Percentiles rank a stretch among this genome's conserved stretches.
Evolutionary conservation across 2,113 vertebrate genomes (phyloP).

Genomic region (Otis tarda): DNA sequence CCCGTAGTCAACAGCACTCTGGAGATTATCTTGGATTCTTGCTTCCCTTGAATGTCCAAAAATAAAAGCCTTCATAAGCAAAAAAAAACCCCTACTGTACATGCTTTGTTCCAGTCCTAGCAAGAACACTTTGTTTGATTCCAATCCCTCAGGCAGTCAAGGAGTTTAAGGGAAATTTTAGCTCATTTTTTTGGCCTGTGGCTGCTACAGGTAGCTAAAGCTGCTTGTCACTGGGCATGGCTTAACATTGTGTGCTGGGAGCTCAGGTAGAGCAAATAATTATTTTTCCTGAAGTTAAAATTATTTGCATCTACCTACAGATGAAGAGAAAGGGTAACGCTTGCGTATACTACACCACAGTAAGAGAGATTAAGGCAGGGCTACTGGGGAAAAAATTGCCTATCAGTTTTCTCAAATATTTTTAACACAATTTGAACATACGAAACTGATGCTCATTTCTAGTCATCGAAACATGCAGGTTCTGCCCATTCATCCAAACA

Average conservation of each 20-base stretch:
- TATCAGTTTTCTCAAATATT: background rate
- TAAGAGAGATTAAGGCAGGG: background rate
- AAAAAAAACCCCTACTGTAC: background rate
- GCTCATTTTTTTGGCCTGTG: background rate
- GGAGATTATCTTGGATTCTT: background rate
- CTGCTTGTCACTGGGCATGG: background rate
- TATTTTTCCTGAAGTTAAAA: background rate
- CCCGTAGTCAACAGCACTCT: background rate
- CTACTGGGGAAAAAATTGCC: background rate
- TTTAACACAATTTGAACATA: background rate
- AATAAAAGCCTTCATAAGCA: background rate
- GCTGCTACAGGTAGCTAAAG: background rate
- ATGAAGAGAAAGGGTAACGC: background rate
- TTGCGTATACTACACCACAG: background rate
- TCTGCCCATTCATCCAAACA: background rate
- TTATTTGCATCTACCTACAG: background rate
- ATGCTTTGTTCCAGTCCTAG: background rate
- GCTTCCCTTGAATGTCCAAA: background rate
- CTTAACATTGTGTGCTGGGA: background rate
- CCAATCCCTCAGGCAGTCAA: background rate
- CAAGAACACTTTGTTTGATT: background rate
- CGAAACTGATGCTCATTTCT: background rate
- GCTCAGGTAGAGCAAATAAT: background rate
- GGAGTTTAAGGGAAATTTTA: background rate
- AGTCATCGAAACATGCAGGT: background rate